A percentile compares a stretch with the other conserved stretches of the same genome.
These are phyloP conservation scores for Lacerta viridis DNA, from an alignment of 2,797 vertebrate genomes.

Conservation along the genomic window DNA sequence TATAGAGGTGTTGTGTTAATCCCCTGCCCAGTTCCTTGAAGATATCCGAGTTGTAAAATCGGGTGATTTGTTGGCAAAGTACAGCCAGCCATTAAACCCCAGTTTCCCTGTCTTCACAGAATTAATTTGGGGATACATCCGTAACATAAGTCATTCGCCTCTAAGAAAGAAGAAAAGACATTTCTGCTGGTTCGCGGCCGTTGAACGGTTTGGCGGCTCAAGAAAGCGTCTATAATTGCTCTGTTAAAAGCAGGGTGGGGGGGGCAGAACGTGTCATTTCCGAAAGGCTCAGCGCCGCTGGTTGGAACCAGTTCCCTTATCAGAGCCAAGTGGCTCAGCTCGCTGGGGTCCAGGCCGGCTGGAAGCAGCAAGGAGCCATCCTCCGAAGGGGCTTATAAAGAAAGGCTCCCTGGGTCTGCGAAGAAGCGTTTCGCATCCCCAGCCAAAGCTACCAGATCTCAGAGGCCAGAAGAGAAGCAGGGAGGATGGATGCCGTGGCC, in stretches of 20 bases:
- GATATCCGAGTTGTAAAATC: too few relatives aligned
- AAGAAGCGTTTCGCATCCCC: not conserved
- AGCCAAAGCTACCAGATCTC: fast-evolving
- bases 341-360: conserved; percentile 36
- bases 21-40: too few relatives aligned
- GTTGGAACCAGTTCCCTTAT: conserved; percentile 53
- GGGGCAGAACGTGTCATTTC: not conserved
- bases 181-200: too few relatives aligned
- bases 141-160: too few relatives aligned
- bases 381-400: conserved; percentile 18
- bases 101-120: too few relatives aligned
- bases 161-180: too few relatives aligned
- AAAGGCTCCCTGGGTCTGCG: not conserved
- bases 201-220: too few relatives aligned
- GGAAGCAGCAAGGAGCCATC: conserved; percentile 44
- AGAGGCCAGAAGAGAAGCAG: not conserved
- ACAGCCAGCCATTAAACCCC: too few relatives aligned
- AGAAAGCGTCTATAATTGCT: not conserved
- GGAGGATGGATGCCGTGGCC: not conserved
- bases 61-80: too few relatives aligned
- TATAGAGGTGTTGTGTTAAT: too few relatives aligned
- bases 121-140: too few relatives aligned
- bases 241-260: not conserved
- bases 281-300: conserved; percentile 5
- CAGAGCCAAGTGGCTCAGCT: not conserved